Base-by-base conservation (phyloP, 2,113 vertebrate species). In the Pollimyrus isidori region DNA sequence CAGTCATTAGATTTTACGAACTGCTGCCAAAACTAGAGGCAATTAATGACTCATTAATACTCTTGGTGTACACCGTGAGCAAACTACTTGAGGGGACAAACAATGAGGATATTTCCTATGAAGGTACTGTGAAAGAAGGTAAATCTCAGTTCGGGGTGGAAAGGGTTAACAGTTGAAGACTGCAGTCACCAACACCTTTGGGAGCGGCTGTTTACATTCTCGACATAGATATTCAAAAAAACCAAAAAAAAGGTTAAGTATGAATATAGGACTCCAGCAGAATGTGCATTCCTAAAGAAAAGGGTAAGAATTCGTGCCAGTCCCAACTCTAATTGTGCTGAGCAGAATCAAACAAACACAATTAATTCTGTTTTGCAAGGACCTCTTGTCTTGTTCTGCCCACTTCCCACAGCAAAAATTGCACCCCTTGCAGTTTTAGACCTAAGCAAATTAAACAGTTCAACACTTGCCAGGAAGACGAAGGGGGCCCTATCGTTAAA, bases 121-220 rank as follows among this genome's bases (percentile, higher is more conserved):
- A 19, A 6, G 30, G 42, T 39, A 42, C 6, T 19, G 35, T 42
- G 35, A 80, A 80, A 80, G 73, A 13, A 15, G 62, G n/a, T 76
- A 76, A 39, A 39, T 19, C 30, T 42, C 73, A 80, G 5, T 35
- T 80, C 0, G n/a, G 84, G n/a, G n/a, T 4, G 7, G n/a, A 26
- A 86, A 86, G 11, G 21, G n/a, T 87, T 53, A 53, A 26, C 4
- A 2, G 2, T 1, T 53, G 46, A 7, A 52, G 48, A 87, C 11
- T 30, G 4, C 17, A 7, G 49, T 56, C 48, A n/a, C 50, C 85
- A 87, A 30, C 85, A 87, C 85, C 50, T 87, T 53, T 87, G 85
- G 85, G 50, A 53, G 85, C 30, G 49, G 85, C 85, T 39, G 13
- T 87, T 87, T 87, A 56, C 85, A 87, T 87, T 53, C 85, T 87